Conservation (phyloP, 2,113 vertebrate genomes). For the Podarcis muralis region DNA sequence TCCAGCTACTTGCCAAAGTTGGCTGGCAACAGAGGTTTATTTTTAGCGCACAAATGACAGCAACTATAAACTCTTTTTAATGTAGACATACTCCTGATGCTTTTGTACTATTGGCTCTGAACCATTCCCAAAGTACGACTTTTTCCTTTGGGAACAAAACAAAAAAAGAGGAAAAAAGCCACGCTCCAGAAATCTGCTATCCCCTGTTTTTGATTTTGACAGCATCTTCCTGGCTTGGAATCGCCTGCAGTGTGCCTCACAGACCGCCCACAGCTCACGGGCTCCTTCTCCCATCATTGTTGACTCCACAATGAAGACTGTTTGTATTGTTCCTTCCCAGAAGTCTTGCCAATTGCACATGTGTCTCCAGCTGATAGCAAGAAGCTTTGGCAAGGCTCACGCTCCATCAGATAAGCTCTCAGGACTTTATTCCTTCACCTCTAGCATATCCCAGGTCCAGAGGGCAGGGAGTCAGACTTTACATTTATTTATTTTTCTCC, state of each 20-base stretch:
- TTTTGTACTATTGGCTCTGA: constrained; percentile 58
- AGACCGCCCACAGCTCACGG: constrained; percentile 58
- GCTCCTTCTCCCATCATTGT: constrained; percentile 74
- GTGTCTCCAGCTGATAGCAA: constrained; percentile 84
- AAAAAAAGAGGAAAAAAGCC: constrained; percentile 28
- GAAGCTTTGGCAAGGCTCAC: constrained; percentile 75
- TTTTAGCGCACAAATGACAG: constrained; percentile 45
- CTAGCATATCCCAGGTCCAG: fast-evolving
- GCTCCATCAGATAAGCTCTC: constrained; percentile 72
- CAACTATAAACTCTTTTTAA: constrained; percentile 33
- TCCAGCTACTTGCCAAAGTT: constrained; percentile 9
- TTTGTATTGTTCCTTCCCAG: constrained; percentile 75
- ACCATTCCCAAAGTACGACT: constrained; percentile 52
- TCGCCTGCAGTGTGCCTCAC: constrained; percentile 55
- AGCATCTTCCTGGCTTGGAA: constrained; percentile 65
- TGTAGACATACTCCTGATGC: constrained; percentile 19
- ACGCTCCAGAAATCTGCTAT: constrained; percentile 44
- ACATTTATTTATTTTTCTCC: not conserved
- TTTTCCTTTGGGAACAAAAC: constrained; percentile 60
- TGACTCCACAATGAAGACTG: constrained; percentile 72
- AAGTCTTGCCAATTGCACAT: constrained; percentile 79
- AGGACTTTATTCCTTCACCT: constrained; percentile 64
- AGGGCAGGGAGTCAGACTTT: constrained; percentile 8
- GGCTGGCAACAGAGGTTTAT: constrained; percentile 52
- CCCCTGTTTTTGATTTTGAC: constrained; percentile 56